Conservation (phyloP, 2,888 invertebrate species). For the Sylvicola cinctus region DNA sequence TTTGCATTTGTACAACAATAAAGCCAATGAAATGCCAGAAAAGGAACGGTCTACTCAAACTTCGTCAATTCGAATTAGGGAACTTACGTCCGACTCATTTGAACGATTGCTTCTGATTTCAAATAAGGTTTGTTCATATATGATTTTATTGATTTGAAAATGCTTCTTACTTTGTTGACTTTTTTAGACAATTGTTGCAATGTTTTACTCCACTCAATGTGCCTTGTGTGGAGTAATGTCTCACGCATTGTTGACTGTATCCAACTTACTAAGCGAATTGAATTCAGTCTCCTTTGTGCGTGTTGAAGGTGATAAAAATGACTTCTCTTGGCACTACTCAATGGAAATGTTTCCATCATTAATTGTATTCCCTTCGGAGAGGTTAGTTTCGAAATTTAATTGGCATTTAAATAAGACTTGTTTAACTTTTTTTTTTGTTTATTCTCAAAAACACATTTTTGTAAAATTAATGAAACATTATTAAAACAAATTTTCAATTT, state of each 20-base stretch:
- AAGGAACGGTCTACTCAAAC: background rate
- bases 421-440: conserved; percentile 6
- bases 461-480: conserved; percentile 1
- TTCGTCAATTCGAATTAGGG: background rate
- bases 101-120: background rate
- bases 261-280: conserved; percentile 34
- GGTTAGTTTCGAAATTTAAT: no score
- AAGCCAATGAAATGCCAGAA: background rate
- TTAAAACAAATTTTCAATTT: conserved; percentile 11
- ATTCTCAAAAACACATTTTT: conserved; percentile 4
- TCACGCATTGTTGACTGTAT: conserved; percentile 44
- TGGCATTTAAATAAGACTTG: no score
- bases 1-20: background rate
- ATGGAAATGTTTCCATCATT: conserved; percentile 61
- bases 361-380: conserved; percentile 53
- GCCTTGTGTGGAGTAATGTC: conserved; percentile 50
- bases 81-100: background rate
- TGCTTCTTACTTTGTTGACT: background rate
- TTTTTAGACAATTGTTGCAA: conserved; percentile 48
- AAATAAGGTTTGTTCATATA: background rate
- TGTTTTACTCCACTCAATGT: conserved; percentile 62
- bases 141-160: background rate
- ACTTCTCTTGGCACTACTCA: conserved; percentile 57
- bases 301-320: conserved; percentile 65
- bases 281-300: conserved; percentile 37